Base-by-base conservation (phyloP, 2,113 vertebrate genomes). In the Seriola quinqueradiata region DNA sequence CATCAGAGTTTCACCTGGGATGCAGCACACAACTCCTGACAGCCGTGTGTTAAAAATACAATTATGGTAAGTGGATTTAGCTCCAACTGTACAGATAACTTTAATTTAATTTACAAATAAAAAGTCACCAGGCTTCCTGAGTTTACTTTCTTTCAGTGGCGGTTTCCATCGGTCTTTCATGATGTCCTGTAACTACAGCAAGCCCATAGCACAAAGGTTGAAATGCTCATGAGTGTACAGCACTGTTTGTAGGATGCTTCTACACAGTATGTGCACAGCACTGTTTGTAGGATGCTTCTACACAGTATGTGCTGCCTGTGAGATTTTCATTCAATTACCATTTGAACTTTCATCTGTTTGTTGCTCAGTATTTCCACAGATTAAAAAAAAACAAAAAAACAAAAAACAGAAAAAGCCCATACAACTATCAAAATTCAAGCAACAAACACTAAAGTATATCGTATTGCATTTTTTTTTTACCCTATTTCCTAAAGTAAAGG, bases 1-100 rank as follows among this genome's bases (percentile, higher is more conserved):
- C 12, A 46, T 12, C 12, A 25, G 11, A 13, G 13, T 74, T 54
- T 46, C 3, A 55, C 6, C 14, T 21, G 21, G 10, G 32, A 58
- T n/a, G 40, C 2, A 65, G 21, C 10, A 57, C 6, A 36, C 23
- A 84, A 48, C 57, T 46, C 54, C 52, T 73, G 36, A 78, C 42
- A 74, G 16, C n/a, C 50, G 23, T 46, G 36, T 67, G n/a, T n/a
- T 44, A 12, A 54, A 76, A 67, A 81, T 14, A 63, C 58, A 70
- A 32, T 23, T 17, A 60, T 19, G 1, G 28, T 67, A 73, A 73
- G 54, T 46, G 9, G 38, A 42, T 65, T 66, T 32, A 64, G 48
- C 68, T 32, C 13, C 0, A 38, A 69, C 44, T 63, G 38, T 36
- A 72, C 32, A 46, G 44, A 59, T 25, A 65, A 36, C 36, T 81